Conservation (phyloP, 23 tunicate species). For the Diplosoma virens region DNA sequence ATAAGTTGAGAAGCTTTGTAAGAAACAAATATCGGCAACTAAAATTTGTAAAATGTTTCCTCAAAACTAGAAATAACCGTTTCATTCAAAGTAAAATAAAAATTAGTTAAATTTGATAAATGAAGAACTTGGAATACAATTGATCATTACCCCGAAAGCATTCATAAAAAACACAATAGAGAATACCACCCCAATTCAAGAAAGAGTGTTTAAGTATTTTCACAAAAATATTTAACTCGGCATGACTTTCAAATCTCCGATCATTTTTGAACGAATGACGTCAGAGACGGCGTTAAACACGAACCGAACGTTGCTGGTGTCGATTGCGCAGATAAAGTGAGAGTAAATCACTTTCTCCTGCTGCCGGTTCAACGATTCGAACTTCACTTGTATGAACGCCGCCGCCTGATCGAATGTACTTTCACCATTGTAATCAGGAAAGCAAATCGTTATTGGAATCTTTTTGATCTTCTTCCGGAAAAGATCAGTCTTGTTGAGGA, state of each 20-base stretch:
- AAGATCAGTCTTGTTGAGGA: constrained; percentile 78
- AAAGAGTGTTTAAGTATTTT: too few relatives aligned
- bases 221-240: constrained; percentile 43
- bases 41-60: too few relatives aligned
- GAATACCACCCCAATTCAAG: too few relatives aligned
- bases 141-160: too few relatives aligned
- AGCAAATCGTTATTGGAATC: constrained; percentile 51
- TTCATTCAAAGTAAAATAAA: too few relatives aligned
- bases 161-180: too few relatives aligned
- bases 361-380: constrained; percentile 56
- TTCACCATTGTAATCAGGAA: constrained; percentile 62
- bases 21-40: too few relatives aligned
- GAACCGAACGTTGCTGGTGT: constrained; percentile 83
- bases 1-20: too few relatives aligned
- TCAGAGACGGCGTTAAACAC: constrained; percentile 90
- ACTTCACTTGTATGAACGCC: constrained; percentile 46
- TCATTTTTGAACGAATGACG: constrained; percentile 68
- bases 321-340: constrained; percentile 92
- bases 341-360: constrained; percentile 73
- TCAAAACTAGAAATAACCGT: too few relatives aligned
- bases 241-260: constrained; percentile 63
- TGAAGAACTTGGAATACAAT: too few relatives aligned
- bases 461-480: constrained; percentile 56
- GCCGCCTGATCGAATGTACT: constrained; percentile 75
- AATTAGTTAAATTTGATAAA: too few relatives aligned